phyloP scores from a whole-genome alignment of 2,888 invertebrate species.

The Orchesella flavescens region DNA sequence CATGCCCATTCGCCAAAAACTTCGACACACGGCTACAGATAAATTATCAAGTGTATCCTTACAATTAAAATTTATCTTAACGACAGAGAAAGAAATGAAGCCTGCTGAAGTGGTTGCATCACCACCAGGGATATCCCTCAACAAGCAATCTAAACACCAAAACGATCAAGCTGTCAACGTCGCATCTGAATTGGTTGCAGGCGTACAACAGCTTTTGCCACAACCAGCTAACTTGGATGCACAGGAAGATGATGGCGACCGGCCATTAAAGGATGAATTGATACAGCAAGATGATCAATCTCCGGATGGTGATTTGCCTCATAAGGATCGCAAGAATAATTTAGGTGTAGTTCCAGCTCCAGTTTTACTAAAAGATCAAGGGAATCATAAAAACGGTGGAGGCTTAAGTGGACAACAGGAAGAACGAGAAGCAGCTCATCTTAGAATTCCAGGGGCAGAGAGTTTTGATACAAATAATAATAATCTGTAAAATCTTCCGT shows the following conservation, averaged over 20 bases:
- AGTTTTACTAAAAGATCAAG: conserved; percentile 34
- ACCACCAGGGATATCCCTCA: conserved; percentile 43
- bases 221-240: conserved; percentile 70
- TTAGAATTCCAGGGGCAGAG: conserved; percentile 27
- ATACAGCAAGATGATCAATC: conserved; percentile 70
- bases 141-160: conserved; percentile 47
- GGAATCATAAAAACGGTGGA: conserved; percentile 24
- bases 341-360: conserved; percentile 55
- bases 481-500: conserved; percentile 25
- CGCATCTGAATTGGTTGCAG: conserved; percentile 51
- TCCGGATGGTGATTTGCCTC: conserved; percentile 69
- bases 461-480: conserved; percentile 39
- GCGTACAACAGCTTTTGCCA: conserved; percentile 56
- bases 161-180: conserved; percentile 23
- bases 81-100: conserved; percentile 69
- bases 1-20: too few species aligned
- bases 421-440: conserved; percentile 69
- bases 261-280: conserved; percentile 68
- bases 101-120: conserved; percentile 63
- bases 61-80: conserved; percentile 1
- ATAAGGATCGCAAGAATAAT: conserved; percentile 64
- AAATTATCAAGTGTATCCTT: too few species aligned
- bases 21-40: too few species aligned
- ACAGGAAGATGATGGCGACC: conserved; percentile 70
- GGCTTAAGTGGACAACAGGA: conserved; percentile 66